Conservation (phyloP, 2,888 invertebrate species). For the Chymomyza caudatula region DNA sequence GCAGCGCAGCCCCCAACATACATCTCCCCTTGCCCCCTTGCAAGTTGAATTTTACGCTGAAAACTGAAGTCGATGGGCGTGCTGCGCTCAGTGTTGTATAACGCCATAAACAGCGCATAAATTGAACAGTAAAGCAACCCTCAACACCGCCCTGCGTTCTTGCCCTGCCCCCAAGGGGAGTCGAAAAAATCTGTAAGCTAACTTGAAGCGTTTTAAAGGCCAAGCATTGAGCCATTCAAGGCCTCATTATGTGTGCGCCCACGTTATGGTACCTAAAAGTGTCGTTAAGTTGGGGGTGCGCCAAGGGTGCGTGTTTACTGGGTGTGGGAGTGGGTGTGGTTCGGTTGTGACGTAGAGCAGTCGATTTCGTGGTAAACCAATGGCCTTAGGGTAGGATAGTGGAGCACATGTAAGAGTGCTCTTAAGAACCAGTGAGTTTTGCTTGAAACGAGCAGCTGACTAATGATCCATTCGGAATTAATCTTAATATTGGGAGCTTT, state of each 20-base stretch:
- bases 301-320: slow-evolving; percentile 7
- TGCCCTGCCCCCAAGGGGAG: background rate
- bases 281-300: slow-evolving; percentile 33
- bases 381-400: background rate
- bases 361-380: slow-evolving; percentile 14
- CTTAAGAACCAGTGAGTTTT: too few relatives aligned
- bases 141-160: background rate
- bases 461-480: background rate
- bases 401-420: background rate
- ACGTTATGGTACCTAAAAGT: slow-evolving; percentile 61
- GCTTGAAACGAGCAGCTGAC: too few relatives aligned
- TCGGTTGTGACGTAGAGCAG: background rate
- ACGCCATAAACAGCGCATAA: slow-evolving; percentile 31
- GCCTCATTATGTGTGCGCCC: slow-evolving; percentile 66
- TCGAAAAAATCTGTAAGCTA: slow-evolving; percentile 3
- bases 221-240: slow-evolving; percentile 62
- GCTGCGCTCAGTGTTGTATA: slow-evolving; percentile 14
- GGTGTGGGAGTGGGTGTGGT: background rate
- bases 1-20: slow-evolving; percentile 6
- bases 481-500: background rate
- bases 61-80: background rate
- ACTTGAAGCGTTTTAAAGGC: slow-evolving; percentile 27
- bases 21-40: background rate
- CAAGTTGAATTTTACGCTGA: background rate
- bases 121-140: slow-evolving; percentile 4